phyloP scores from a whole-genome alignment of 2,888 invertebrate species.

The Drosophila flavopinicola region DNA sequence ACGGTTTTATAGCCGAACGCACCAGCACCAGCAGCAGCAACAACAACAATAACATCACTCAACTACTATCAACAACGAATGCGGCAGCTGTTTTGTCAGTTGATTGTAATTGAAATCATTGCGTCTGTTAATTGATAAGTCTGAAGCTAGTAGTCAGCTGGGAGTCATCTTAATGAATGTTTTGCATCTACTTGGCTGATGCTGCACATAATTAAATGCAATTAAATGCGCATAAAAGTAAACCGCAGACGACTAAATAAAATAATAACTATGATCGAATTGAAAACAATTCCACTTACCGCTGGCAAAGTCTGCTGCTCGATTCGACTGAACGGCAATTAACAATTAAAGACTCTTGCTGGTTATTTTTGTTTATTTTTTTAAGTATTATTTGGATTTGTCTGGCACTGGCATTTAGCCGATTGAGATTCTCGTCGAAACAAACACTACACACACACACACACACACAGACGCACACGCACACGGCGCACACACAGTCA shows the following conservation, averaged over 20 bases:
- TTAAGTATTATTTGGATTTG: conserved; percentile 36
- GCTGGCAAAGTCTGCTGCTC: conserved; percentile 16
- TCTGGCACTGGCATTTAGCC: conserved; percentile 35
- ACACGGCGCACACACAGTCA: conserved; percentile 34
- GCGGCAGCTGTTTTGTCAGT: conserved; percentile 55
- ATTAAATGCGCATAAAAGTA: conserved; percentile 63
- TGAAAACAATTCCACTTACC: conserved; percentile 50
- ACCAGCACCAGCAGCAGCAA: conserved; percentile 23
- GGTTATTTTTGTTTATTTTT: conserved; percentile 7
- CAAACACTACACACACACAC: conserved; percentile 6
- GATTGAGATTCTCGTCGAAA: conserved; percentile 24
- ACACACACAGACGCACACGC: conserved; percentile 30
- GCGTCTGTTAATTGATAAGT: conserved; percentile 68
- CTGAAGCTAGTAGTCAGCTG: conserved; percentile 37
- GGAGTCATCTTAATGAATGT: conserved; percentile 30
- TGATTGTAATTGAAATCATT: conserved; percentile 72
- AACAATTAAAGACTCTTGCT: conserved; percentile 25
- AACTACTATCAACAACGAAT: conserved; percentile 13
- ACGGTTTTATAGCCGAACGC: conserved; percentile 68
- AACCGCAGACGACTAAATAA: conserved; percentile 28
- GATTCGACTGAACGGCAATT: conserved; percentile 32
- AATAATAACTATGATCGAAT: conserved; percentile 46
- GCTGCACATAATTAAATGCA: conserved; percentile 71
- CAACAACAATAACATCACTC: conserved; percentile 20
- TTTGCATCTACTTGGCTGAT: conserved; percentile 45